phyloP scores from a whole-genome alignment of 2,113 vertebrate genomes.

The Phalacrocorax brasilianus region DNA sequence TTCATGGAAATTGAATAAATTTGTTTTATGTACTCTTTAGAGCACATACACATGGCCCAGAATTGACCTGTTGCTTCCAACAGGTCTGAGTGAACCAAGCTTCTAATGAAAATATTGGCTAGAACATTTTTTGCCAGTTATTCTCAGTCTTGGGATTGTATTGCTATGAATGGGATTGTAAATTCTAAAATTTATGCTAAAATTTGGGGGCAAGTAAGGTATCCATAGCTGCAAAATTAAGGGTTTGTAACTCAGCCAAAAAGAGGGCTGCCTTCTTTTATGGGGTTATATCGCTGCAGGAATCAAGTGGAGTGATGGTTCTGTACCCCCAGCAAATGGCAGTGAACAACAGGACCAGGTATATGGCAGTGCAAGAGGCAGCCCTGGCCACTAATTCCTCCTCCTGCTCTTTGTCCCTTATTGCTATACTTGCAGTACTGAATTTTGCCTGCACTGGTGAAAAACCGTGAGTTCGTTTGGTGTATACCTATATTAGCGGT shows the following conservation, averaged over 20 bases:
- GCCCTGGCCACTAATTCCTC: neutral
- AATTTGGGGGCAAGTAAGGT: neutral
- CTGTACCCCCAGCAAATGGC: neutral
- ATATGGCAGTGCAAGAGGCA: neutral
- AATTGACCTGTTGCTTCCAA: neutral
- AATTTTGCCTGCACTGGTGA: neutral
- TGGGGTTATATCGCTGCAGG: neutral
- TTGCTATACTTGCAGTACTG: neutral
- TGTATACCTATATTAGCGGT: neutral
- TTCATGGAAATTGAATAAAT: neutral
- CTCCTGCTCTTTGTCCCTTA: neutral
- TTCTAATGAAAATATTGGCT: neutral
- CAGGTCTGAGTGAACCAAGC: neutral
- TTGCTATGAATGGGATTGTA: neutral
- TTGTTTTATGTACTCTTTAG: neutral
- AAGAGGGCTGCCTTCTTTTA: neutral
- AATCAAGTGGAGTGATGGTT: neutral
- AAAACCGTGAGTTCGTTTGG: neutral
- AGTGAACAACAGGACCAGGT: neutral
- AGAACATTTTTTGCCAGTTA: neutral
- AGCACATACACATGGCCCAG: neutral
- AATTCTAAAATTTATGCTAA: neutral
- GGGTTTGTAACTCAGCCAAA: neutral
- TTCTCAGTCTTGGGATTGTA: neutral
- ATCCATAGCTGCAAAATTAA: neutral